Evolutionary conservation across 2,113 vertebrate genomes (phyloP).

Genomic region (Passer montanus): DNA sequence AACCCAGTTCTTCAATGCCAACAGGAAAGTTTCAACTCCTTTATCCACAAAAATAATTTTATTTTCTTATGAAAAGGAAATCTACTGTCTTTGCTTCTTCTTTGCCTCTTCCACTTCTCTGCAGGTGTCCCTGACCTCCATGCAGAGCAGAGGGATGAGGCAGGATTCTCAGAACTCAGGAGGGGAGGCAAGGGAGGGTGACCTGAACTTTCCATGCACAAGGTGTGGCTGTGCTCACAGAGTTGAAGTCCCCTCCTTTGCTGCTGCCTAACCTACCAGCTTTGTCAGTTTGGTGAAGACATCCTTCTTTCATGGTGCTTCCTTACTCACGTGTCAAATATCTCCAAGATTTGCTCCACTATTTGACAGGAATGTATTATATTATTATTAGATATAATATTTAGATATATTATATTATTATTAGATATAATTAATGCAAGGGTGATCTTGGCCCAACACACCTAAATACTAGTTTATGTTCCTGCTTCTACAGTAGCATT

Average conservation of each 20-base stretch:
- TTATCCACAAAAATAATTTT: background rate
- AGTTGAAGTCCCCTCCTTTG: background rate
- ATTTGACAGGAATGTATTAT: background rate
- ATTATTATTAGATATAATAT: no score
- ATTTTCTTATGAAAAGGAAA: background rate
- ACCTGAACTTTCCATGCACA: background rate
- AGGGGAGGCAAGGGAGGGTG: background rate
- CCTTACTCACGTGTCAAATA: background rate
- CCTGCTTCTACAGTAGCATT: background rate
- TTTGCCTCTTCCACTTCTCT: background rate
- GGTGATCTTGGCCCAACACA: background rate
- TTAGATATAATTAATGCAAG: background rate
- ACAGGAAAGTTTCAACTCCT: background rate
- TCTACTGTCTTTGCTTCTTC: background rate
- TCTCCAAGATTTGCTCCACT: background rate
- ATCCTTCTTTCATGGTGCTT: background rate
- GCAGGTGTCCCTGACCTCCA: background rate
- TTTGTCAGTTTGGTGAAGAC: background rate
- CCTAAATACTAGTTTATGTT: background rate
- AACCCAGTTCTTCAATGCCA: background rate
- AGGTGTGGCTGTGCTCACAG: background rate
- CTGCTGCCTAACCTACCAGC: background rate
- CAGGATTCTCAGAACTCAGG: background rate
- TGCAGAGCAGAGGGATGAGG: background rate
- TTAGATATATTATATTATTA: no score